These are phyloP conservation scores for Zeus faber DNA, from an alignment of 2,113 vertebrate genomes.

Conservation along the genomic window DNA sequence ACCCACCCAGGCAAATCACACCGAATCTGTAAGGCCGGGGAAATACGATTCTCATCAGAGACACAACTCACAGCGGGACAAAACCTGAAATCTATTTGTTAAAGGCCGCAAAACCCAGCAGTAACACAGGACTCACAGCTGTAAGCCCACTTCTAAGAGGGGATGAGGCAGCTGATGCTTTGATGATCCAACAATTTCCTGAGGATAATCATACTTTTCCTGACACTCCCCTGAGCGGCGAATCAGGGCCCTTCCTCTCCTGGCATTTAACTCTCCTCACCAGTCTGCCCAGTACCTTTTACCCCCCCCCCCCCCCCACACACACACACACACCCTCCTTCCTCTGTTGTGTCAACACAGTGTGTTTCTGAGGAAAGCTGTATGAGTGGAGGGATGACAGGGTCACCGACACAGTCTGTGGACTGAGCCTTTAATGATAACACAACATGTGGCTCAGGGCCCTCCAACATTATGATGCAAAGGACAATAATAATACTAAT, in stretches of 20 bases:
- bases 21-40: slow-evolving; percentile 12
- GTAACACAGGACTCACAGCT: slow-evolving; percentile 2
- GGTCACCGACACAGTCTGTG: too few species aligned
- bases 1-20: slow-evolving; percentile 29
- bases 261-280: slow-evolving; percentile 35
- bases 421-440: too few species aligned
- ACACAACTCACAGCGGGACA: slow-evolving; percentile 13
- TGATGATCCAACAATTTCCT: slow-evolving; percentile 33
- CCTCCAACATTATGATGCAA: too few species aligned
- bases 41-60: slow-evolving; percentile 20
- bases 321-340: neutral
- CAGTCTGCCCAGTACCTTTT: too few species aligned
- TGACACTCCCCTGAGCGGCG: slow-evolving; percentile 27
- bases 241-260: slow-evolving; percentile 9
- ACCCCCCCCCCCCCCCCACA: too few species aligned
- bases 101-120: too few species aligned
- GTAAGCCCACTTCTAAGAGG: slow-evolving; percentile 1
- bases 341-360: slow-evolving; percentile 40
- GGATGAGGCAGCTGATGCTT: slow-evolving; percentile 36
- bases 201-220: slow-evolving; percentile 42
- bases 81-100: slow-evolving; percentile 3
- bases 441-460: too few species aligned
- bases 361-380: slow-evolving; percentile 32
- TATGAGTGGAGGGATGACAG: slow-evolving; percentile 34
- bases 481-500: too few species aligned